Conservation (phyloP, 2,113 vertebrate genomes). For the Pseudorasbora parva region DNA sequence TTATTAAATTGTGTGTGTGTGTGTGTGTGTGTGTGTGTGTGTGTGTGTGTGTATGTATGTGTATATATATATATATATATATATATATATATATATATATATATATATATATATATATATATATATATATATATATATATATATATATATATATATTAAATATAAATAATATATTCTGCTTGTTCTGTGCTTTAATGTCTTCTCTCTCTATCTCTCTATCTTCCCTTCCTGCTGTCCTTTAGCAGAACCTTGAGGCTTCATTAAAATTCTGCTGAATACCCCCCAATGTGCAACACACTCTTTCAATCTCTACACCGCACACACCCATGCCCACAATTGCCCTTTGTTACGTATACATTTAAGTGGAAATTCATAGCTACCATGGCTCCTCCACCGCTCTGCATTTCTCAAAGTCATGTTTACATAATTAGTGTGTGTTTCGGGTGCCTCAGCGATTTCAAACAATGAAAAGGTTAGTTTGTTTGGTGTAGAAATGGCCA, state of each 20-base stretch:
- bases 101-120: too few relatives aligned
- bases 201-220: conserved; percentile 33
- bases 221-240: conserved; percentile 55
- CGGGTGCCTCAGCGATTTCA: conserved; percentile 57
- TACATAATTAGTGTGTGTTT: conserved; percentile 63
- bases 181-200: conserved; percentile 12
- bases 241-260: conserved; percentile 61
- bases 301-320: conserved; percentile 36
- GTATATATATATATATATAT: too few relatives aligned
- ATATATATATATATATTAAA: background rate
- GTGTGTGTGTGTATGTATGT: too few relatives aligned
- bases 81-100: too few relatives aligned
- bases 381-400: conserved; percentile 35
- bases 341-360: conserved; percentile 66
- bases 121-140: background rate
- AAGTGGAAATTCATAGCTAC: conserved; percentile 55
- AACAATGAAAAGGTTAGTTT: conserved; percentile 63
- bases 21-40: too few relatives aligned
- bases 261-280: conserved; percentile 61
- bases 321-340: conserved; percentile 25
- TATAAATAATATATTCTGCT: conserved; percentile 18
- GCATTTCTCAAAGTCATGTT: conserved; percentile 63
- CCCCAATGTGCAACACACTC: conserved; percentile 48
- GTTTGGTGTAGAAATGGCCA: conserved; percentile 25
- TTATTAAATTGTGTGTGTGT: too few relatives aligned